Evolutionary conservation across 1,140 invertebrate species (phyloP).

Genomic region (Euura saliciscinereae): DNA sequence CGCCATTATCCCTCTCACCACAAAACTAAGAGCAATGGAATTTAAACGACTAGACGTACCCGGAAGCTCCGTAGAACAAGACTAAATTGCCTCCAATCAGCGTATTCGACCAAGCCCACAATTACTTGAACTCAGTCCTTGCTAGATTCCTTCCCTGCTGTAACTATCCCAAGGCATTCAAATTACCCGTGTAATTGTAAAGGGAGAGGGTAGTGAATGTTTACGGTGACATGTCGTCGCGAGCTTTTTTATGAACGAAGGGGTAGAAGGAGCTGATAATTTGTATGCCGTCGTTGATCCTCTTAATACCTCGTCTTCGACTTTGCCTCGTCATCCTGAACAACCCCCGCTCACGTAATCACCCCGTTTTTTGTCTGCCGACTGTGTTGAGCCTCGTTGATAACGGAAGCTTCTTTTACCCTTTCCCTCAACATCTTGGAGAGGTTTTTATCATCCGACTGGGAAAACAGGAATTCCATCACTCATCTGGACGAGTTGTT

Average conservation of each 20-base stretch:
- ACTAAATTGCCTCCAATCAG: not conserved
- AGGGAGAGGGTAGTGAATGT: no score
- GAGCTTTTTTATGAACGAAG: not conserved
- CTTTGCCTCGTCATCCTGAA: not conserved
- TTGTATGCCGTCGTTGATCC: not conserved
- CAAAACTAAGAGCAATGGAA: no score
- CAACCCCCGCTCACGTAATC: not conserved
- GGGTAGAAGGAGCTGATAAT: not conserved
- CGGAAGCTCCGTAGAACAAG: not conserved
- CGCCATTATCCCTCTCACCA: no score
- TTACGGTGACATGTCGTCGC: no score
- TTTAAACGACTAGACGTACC: not conserved
- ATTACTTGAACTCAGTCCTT: no score
- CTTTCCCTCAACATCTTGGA: not conserved
- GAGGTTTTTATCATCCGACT: not conserved
- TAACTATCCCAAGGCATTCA: no score
- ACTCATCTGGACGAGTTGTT: not conserved
- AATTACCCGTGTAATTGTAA: no score
- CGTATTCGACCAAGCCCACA: not conserved
- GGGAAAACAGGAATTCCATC: not conserved
- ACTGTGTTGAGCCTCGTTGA: not conserved
- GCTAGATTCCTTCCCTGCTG: no score
- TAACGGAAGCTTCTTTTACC: not conserved
- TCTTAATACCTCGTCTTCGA: not conserved
- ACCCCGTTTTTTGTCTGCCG: not conserved